Percentiles rank a stretch among this genome's conserved stretches.
Evolutionary conservation across 2,113 vertebrate species (phyloP).

Genomic region (Amazona guildingii): DNA sequence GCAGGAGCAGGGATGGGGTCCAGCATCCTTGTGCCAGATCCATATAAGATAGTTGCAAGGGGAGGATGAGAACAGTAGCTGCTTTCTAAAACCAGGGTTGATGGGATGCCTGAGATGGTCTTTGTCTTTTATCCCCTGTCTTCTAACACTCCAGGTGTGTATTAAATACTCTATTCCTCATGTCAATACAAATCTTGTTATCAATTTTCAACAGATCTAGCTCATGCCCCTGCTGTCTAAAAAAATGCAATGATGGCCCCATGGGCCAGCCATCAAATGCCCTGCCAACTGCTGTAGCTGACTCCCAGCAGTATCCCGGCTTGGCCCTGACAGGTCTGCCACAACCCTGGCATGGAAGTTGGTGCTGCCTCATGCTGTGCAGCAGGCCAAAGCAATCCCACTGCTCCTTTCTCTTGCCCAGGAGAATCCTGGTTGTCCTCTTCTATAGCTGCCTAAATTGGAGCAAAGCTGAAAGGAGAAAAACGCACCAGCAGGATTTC

Average conservation of each 20-base stretch:
- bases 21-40: not conserved
- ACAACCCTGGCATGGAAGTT: no score
- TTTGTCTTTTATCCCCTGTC: not conserved
- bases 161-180: not conserved
- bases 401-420: not conserved
- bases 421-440: not conserved
- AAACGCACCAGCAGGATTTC: not conserved
- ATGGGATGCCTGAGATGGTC: not conserved
- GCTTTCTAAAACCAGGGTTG: not conserved
- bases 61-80: not conserved
- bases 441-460: not conserved
- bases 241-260: not conserved
- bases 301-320: fast-evolving
- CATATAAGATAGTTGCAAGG: not conserved
- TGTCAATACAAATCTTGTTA: not conserved
- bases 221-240: not conserved
- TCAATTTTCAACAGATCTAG: not conserved
- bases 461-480: not conserved
- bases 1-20: not conserved
- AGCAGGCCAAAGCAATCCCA: not conserved
- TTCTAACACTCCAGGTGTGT: not conserved
- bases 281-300: not conserved
- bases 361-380: not conserved
- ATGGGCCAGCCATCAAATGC: not conserved
- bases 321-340: not conserved